A percentile compares a stretch with the other conserved stretches of the same genome.
Evolutionary conservation across 2,113 vertebrate species (phyloP).

Genomic region (Cynoglossus semilaevis): DNA sequence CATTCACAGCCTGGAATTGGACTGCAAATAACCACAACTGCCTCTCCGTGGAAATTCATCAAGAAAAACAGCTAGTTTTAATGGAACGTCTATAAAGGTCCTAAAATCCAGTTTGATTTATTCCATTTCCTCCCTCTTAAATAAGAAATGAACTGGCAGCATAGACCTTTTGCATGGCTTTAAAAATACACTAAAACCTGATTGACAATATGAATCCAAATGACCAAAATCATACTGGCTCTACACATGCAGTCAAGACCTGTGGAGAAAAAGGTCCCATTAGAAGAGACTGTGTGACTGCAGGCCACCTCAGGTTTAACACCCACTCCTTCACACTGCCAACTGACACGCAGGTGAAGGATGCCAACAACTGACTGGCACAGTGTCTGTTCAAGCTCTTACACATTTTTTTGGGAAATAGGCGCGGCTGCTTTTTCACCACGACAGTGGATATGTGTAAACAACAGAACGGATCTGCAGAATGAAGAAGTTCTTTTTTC

Average conservation of each 20-base stretch:
- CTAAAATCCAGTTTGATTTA: not conserved
- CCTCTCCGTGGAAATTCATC: not conserved
- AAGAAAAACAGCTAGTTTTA: conserved; percentile 8
- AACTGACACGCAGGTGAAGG: conserved; percentile 48
- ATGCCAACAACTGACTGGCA: conserved; percentile 20
- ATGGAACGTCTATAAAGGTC: conserved; percentile 13
- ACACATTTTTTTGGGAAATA: not conserved
- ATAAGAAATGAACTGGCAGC: conserved; percentile 14
- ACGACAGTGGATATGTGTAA: conserved; percentile 1
- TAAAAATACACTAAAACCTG: conserved; percentile 29
- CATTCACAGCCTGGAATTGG: not conserved
- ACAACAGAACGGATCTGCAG: not conserved
- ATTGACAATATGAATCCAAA: conserved; percentile 53
- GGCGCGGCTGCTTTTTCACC: conserved; percentile 1
- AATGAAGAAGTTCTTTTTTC: conserved; percentile 1
- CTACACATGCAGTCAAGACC: conserved; percentile 58
- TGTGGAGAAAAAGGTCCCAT: conserved; percentile 43
- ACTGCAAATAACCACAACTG: not conserved
- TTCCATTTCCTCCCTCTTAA: not conserved
- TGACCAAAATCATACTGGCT: conserved; percentile 47
- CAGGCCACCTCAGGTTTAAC: conserved; percentile 35
- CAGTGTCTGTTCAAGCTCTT: conserved; percentile 12
- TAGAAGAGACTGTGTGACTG: conserved; percentile 43
- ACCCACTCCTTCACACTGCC: conserved; percentile 13
- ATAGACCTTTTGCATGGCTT: conserved; percentile 25